These are phyloP conservation scores for Callitettix versicolor DNA, from an alignment of 1,140 invertebrate genomes.

Conservation along the genomic window DNA sequence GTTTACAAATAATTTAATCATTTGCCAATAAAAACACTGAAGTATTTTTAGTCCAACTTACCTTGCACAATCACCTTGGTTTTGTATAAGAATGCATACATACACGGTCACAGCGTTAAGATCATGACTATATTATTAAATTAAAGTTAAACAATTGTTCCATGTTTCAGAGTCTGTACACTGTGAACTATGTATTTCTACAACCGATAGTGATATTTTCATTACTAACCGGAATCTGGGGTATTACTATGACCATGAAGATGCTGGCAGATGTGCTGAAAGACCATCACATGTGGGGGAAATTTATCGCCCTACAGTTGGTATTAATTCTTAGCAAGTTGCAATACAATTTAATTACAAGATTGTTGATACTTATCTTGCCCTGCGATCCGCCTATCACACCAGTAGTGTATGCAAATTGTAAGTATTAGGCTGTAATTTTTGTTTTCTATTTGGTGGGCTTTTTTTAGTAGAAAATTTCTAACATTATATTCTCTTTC, in stretches of 20 bases:
- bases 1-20: no score
- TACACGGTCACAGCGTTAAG: no score
- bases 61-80: no score
- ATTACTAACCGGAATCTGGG: constrained; percentile 50
- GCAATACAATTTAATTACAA: constrained; percentile 26
- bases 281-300: constrained; percentile 27
- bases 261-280: constrained; percentile 36
- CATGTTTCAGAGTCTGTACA: constrained; percentile 43
- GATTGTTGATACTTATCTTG: constrained; percentile 20
- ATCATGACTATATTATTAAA: no score
- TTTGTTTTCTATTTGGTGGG: not conserved
- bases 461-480: not conserved
- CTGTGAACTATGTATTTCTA: constrained; percentile 44
- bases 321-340: constrained; percentile 30
- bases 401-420: constrained; percentile 36
- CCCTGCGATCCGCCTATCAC: constrained; percentile 32
- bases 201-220: constrained; percentile 45
- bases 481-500: not conserved
- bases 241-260: constrained; percentile 44
- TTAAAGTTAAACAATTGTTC: no score
- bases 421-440: constrained; percentile 28
- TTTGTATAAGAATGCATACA: no score
- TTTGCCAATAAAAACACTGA: no score
- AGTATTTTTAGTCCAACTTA: no score
- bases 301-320: constrained; percentile 30